Evolutionary conservation across 2,113 vertebrate genomes (phyloP).

Genomic region (Genyomyrus donnyi): DNA sequence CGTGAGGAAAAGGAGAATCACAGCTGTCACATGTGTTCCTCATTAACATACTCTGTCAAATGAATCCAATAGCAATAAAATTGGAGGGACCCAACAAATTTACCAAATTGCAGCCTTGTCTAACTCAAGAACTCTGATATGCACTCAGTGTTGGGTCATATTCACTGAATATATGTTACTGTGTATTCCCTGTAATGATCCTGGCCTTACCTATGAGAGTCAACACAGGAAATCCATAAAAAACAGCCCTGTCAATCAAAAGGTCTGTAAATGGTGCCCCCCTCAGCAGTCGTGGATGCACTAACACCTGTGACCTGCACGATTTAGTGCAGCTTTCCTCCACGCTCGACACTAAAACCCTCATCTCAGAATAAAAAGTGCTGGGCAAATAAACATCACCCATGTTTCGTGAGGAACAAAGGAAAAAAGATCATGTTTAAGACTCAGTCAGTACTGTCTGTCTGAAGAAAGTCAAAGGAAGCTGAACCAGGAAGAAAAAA

Average conservation of each 20-base stretch:
- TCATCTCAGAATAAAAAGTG: conserved; percentile 46
- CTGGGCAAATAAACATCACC: conserved; percentile 62
- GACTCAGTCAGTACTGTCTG: conserved; percentile 44
- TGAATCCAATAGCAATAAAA: background rate
- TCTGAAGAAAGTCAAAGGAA: conserved; percentile 50
- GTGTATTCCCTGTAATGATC: background rate
- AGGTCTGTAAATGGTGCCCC: background rate
- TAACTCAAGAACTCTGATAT: background rate
- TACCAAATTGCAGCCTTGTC: background rate
- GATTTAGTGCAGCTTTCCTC: conserved; percentile 50
- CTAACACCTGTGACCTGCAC: conserved; percentile 33
- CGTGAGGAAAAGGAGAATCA: conserved; percentile 1
- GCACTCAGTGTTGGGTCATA: background rate
- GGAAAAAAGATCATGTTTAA: conserved; percentile 51
- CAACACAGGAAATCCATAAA: background rate
- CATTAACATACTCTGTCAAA: background rate
- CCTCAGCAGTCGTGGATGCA: background rate
- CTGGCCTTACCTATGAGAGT: background rate
- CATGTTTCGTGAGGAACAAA: background rate
- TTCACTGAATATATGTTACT: background rate
- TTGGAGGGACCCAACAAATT: background rate
- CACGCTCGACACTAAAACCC: conserved; percentile 31
- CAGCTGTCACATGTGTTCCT: conserved; percentile 9
- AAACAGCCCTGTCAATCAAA: background rate
- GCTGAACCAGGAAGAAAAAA: conserved; percentile 40